Percentiles rank a stretch among this genome's conserved stretches.
Conservation (phyloP, 2,888 invertebrate genomes). For the Melieria picta region DNA sequence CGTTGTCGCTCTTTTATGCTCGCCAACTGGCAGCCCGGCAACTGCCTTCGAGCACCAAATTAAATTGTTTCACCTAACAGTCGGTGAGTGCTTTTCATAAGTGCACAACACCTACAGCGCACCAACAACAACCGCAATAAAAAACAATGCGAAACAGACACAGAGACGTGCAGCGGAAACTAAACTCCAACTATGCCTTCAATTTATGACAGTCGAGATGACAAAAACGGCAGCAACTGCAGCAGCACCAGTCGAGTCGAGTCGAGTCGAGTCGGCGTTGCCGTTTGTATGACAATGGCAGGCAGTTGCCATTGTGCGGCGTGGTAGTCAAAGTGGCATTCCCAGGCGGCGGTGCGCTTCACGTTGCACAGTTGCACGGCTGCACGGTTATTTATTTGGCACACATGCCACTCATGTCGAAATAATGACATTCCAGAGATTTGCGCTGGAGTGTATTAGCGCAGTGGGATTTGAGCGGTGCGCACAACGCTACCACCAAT, state of each 20-base stretch:
- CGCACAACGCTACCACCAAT: no score
- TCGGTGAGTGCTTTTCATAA: no score
- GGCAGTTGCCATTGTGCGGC: not conserved
- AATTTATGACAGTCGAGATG: conserved; percentile 45
- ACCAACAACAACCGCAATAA: not conserved
- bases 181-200: conserved; percentile 38
- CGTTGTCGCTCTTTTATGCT: no score
- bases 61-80: no score
- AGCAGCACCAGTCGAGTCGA: conserved; percentile 1
- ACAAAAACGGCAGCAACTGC: conserved; percentile 33
- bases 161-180: not conserved
- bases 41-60: no score
- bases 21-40: no score
- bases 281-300: conserved; percentile 9
- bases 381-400: conserved; percentile 12
- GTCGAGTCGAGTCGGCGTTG: conserved; percentile 1
- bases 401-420: conserved; percentile 29
- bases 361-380: conserved; percentile 24
- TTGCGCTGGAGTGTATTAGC: conserved; percentile 13
- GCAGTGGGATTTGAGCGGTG: conserved; percentile 10
- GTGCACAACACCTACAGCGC: no score
- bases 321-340: conserved; percentile 1
- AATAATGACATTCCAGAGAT: conserved; percentile 32
- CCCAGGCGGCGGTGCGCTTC: conserved; percentile 15
- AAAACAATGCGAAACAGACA: not conserved